A percentile compares a stretch with the other conserved stretches of the same genome.
Evolutionary conservation across 1,140 invertebrate genomes (phyloP).

Genomic region (Drosophila baimaii): DNA sequence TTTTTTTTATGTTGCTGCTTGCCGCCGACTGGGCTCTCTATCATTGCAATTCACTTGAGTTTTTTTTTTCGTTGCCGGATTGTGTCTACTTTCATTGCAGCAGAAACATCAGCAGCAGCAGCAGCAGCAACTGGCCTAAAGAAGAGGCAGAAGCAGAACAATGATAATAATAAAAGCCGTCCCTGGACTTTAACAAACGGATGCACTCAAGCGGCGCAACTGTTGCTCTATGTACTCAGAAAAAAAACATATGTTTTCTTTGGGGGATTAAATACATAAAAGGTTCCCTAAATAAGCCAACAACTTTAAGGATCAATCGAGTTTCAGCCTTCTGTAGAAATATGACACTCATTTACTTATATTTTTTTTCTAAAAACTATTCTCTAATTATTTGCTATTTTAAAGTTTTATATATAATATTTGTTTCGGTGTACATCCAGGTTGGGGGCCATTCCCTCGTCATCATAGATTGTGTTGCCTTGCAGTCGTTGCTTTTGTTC

Average conservation of each 20-base stretch:
- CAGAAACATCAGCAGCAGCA: constrained; percentile 33
- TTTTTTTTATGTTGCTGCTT: constrained; percentile 49
- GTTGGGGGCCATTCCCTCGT: constrained; percentile 49
- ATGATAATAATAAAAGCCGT: constrained; percentile 63
- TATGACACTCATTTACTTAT: not conserved
- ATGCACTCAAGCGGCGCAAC: constrained; percentile 77
- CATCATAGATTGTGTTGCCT: constrained; percentile 39
- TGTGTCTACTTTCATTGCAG: constrained; percentile 48
- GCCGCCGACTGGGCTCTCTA: constrained; percentile 49
- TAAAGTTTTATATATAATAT: not conserved
- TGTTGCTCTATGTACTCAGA: constrained; percentile 34
- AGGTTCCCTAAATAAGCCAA: accelerated
- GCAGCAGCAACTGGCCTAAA: constrained; percentile 26
- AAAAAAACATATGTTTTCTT: not conserved
- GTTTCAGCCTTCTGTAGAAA: too few species aligned
- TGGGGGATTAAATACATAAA: not conserved
- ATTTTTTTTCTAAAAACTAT: not conserved
- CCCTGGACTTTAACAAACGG: constrained; percentile 56
- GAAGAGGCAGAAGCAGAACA: constrained; percentile 31
- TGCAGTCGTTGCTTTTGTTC: constrained; percentile 44
- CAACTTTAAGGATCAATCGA: not conserved
- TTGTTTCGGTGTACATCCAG: constrained; percentile 13
- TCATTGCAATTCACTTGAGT: constrained; percentile 76
- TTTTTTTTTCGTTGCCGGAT: constrained; percentile 45
- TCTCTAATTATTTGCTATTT: too few species aligned